phyloP scores from a whole-genome alignment of 1,140 invertebrate species.

The Philotrypesis tridentata region DNA sequence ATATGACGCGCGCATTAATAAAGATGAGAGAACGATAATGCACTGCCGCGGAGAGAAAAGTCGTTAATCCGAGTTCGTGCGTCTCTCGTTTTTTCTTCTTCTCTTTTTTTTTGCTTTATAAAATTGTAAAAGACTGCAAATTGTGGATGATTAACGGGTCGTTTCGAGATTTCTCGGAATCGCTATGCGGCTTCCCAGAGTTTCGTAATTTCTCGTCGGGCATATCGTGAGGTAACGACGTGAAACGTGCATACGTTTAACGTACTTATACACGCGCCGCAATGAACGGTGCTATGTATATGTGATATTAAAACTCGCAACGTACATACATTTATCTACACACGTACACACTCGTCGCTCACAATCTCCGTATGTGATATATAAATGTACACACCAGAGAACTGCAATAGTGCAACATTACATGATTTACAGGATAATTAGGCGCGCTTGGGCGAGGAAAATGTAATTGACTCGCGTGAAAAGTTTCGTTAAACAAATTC shows the following conservation, averaged over 20 bases:
- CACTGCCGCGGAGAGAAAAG: neutral
- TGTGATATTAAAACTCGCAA: neutral
- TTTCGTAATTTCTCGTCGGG: slow-evolving; percentile 27
- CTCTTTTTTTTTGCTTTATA: neutral
- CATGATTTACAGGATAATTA: no score
- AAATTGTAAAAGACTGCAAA: neutral
- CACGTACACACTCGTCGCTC: no score
- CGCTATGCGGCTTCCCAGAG: neutral
- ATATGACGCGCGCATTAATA: neutral
- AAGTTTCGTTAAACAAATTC: no score
- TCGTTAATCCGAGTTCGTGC: neutral
- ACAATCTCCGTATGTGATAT: no score
- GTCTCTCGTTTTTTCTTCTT: neutral
- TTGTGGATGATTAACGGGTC: neutral
- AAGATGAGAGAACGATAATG: neutral
- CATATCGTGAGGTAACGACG: neutral
- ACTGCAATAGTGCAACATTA: no score
- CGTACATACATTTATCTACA: neutral
- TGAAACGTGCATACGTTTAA: neutral
- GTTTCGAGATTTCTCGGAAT: neutral
- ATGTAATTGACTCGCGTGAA: no score
- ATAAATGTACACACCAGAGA: neutral
- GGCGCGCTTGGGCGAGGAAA: no score
- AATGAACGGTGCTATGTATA: neutral
- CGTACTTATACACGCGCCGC: no score